Conservation (phyloP, 1,140 invertebrate species). For the Drosophila azteca region DNA sequence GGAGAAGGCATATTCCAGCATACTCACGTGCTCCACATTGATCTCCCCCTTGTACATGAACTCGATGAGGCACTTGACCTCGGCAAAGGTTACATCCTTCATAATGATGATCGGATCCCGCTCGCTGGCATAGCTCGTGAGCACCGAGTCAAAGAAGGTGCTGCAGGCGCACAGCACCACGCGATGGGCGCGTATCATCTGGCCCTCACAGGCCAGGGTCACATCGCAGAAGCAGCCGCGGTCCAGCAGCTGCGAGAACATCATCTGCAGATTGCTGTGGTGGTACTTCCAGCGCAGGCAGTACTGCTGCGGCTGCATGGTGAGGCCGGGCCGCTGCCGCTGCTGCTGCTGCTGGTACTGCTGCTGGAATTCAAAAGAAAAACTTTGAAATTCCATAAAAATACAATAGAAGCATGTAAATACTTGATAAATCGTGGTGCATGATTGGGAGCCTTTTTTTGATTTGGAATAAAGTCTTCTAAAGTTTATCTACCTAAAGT, state of each 20-base stretch:
- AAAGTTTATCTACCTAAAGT: no score
- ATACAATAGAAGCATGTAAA: no score
- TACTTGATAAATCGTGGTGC: no score
- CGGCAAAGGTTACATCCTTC: conserved; percentile 92
- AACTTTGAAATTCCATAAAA: no score
- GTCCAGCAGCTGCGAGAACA: conserved; percentile 94
- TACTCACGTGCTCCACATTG: conserved; percentile 90
- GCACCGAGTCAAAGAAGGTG: conserved; percentile 93
- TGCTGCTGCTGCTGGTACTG: conserved; percentile 30
- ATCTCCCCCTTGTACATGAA: conserved; percentile 99
- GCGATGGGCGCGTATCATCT: conserved; percentile 94
- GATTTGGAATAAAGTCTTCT: no score
- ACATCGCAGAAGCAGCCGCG: conserved; percentile 96
- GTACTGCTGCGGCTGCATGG: conserved; percentile 92
- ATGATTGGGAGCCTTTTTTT: no score
- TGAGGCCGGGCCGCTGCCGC: conserved; percentile 34
- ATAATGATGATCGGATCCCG: conserved; percentile 93
- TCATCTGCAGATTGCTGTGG: conserved; percentile 94
- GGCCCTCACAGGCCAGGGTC: conserved; percentile 94
- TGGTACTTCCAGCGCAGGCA: conserved; percentile 96
- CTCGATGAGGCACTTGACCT: conserved; percentile 93
- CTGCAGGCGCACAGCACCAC: conserved; percentile 92
- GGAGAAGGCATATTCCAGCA: conserved; percentile 84
- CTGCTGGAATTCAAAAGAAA: not conserved
- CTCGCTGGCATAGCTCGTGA: conserved; percentile 93